Evolutionary conservation across 2,888 invertebrate species (phyloP), one percentile per base, ranked within the genome.

Genomic region (Papilio gigon): DNA sequence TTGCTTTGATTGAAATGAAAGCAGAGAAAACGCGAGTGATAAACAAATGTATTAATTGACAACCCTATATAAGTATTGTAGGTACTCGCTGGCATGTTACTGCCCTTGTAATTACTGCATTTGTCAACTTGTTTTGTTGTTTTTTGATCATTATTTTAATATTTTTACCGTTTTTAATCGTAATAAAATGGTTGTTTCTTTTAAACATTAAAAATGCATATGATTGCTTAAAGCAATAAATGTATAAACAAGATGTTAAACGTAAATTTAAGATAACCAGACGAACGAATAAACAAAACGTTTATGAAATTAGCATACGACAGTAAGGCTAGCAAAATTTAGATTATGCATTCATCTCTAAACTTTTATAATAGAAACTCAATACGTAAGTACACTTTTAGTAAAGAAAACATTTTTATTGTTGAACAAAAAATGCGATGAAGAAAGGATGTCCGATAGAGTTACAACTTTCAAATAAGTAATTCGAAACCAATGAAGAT

Each of bases 401-500:
- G 2, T n/a, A 30, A 25, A 50, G 9, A 30, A 53, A 56, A 30
- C 53, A 53, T 17, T 9, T 8, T 44, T 30, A 40, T 44, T 50
- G 20, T n/a, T 50, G 17, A 40, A 35, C 5, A 56, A 30, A 60
- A 66, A 60, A 35, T 50, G 27, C 22, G 47, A 20, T 40, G 30
- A 53, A 62, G 61, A 65, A 56, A 56, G 61, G 64, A 44, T n/a
- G 12, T 40, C 50, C 30, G 40, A 5, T 62, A 12, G 33, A 62
- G 56, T 62, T 65, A 42, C 65, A 58, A 70, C 65, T 70, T 68
- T 70, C 65, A 50, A 62, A 63, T 70, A 44, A 62, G 65, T 70
- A 44, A 68, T 53, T 40, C 33, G 40, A 65, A 61, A 11, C 65
- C 33, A 58, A 50, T n/a, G 14, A 20, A 63, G 42, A 25, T 22